Evolutionary conservation across 1,140 invertebrate species (phyloP).

Genomic region (Drosophila mojavensis): DNA sequence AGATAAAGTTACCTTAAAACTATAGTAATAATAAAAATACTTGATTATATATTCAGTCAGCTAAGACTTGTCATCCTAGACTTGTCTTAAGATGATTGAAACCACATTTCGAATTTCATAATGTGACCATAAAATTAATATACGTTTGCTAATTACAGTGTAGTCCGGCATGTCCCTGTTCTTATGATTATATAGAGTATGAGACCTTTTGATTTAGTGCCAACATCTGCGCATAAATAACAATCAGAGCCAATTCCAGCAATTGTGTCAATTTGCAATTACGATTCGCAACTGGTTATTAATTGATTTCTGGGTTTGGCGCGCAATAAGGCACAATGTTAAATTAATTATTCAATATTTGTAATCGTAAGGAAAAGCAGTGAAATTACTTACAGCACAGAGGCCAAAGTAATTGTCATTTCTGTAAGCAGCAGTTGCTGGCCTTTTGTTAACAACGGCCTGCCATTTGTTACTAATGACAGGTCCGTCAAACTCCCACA

Average conservation of each 20-base stretch:
- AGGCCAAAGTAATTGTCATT: constrained; percentile 25
- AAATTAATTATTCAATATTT: constrained; percentile 58
- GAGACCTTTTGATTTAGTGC: constrained; percentile 30
- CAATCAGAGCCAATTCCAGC: constrained; percentile 38
- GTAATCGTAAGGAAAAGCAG: constrained; percentile 44
- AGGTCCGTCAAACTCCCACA: constrained; percentile 21
- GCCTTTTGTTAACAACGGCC: constrained; percentile 32
- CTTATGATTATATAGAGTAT: neutral
- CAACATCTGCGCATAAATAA: constrained; percentile 45
- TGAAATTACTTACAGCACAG: constrained; percentile 15
- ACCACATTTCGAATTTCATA: too few species aligned
- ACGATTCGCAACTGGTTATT: constrained; percentile 53
- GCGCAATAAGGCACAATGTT: constrained; percentile 17
- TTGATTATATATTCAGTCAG: too few species aligned
- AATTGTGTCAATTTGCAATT: constrained; percentile 45
- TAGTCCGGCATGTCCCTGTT: neutral
- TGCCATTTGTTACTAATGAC: constrained; percentile 48
- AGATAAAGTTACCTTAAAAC: too few species aligned
- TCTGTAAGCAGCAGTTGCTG: constrained; percentile 28
- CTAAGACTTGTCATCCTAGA: too few species aligned
- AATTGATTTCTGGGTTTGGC: constrained; percentile 49
- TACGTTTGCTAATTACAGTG: too few species aligned
- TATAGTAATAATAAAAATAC: too few species aligned
- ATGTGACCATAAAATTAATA: too few species aligned
- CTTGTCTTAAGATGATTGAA: too few species aligned